Evolutionary conservation across 2,888 invertebrate species (phyloP).

Genomic region (Gryllus longicercus): DNA sequence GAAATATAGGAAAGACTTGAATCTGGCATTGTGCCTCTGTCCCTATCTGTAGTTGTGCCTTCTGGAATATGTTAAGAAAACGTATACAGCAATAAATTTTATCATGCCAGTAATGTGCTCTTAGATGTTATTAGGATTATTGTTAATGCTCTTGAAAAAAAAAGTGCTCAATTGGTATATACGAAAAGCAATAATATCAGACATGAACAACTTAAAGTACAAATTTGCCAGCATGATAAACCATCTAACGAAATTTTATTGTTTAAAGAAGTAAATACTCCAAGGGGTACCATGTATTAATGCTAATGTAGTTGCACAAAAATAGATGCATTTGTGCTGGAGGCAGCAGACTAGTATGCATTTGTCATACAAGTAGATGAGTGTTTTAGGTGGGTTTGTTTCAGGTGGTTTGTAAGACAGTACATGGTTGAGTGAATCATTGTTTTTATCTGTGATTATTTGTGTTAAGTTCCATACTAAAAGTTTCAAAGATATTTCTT

Average conservation of each 20-base stretch:
- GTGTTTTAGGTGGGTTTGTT: not conserved
- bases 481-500: no score
- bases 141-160: not conserved
- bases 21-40: not conserved
- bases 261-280: not conserved
- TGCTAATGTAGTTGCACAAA: constrained; percentile 1
- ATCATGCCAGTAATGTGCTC: constrained; percentile 9
- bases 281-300: not conserved
- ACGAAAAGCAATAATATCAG: not conserved
- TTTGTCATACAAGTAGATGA: not conserved
- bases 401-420: constrained; percentile 11
- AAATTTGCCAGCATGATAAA: constrained; percentile 10
- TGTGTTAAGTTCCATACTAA: no score
- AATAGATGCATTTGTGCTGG: not conserved
- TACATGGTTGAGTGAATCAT: not conserved
- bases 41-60: constrained; percentile 7
- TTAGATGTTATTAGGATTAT: not conserved
- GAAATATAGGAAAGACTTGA: not conserved
- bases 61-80: not conserved
- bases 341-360: constrained; percentile 17
- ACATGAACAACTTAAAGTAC: not conserved
- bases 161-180: not conserved
- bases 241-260: not conserved
- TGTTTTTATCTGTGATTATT: no score
- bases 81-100: not conserved